A percentile compares a stretch with the other conserved stretches of the same genome.
Conservation (phyloP, 2,888 invertebrate genomes). For the Caenorhabditis imperialis region DNA sequence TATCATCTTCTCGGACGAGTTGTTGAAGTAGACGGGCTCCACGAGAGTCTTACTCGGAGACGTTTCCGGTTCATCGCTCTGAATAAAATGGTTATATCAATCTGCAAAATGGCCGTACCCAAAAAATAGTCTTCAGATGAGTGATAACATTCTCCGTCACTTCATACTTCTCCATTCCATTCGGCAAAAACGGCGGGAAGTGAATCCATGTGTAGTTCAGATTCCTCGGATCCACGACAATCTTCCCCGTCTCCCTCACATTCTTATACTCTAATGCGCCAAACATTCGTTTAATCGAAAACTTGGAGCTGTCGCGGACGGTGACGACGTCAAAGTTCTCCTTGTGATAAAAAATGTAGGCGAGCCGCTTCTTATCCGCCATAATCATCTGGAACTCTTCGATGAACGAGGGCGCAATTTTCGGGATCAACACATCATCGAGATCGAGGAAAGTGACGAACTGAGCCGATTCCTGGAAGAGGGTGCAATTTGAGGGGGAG, state of each 20-base stretch:
- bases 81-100: no score
- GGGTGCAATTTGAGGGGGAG: no score
- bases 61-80: constrained; percentile 24
- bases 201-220: constrained; percentile 66
- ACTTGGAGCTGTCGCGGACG: constrained; percentile 31
- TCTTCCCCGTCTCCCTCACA: constrained; percentile 58
- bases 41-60: constrained; percentile 10
- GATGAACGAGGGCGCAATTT: constrained; percentile 53
- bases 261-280: constrained; percentile 39
- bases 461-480: constrained; percentile 58
- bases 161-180: constrained; percentile 44
- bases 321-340: constrained; percentile 40
- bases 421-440: constrained; percentile 64
- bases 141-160: constrained; percentile 44
- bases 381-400: constrained; percentile 51
- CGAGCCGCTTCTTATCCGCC: constrained; percentile 20
- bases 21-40: constrained; percentile 27
- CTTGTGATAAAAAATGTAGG: constrained; percentile 46
- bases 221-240: constrained; percentile 54
- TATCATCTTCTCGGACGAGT: constrained; percentile 22
- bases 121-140: constrained; percentile 38
- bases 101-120: constrained; percentile 2
- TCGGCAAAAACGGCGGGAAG: constrained; percentile 55
- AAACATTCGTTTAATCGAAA: constrained; percentile 56
- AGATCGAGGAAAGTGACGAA: constrained; percentile 61